Evolutionary conservation across 2,797 vertebrate species (phyloP).

Genomic region (Corythornis leucogaster): DNA sequence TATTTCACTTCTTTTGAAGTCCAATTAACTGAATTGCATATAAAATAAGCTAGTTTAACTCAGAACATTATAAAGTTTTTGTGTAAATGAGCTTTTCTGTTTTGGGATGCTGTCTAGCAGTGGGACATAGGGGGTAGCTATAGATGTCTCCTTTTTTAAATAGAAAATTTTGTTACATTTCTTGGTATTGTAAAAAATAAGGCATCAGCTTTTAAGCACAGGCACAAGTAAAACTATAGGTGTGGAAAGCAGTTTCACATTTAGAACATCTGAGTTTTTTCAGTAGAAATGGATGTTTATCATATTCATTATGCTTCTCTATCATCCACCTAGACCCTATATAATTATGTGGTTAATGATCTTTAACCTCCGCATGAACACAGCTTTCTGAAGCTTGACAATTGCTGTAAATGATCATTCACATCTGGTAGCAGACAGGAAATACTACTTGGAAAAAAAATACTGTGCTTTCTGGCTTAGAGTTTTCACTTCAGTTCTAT

Average conservation of each 20-base stretch:
- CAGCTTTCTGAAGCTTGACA: conserved; percentile 31
- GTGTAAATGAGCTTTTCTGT: background rate
- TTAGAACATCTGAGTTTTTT: conserved; percentile 1
- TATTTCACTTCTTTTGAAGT: conserved; percentile 13
- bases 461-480: background rate
- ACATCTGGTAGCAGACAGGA: background rate
- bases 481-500: background rate
- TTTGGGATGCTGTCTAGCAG: background rate
- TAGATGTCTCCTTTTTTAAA: background rate
- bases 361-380: conserved; percentile 63
- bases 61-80: background rate
- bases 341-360: conserved; percentile 65
- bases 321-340: conserved; percentile 50
- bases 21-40: background rate
- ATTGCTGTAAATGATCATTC: conserved; percentile 49
- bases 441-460: background rate
- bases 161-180: background rate
- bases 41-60: background rate
- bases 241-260: background rate
- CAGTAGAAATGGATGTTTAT: conserved; percentile 40
- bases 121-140: background rate
- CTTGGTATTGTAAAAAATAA: background rate
- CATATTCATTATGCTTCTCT: conserved; percentile 29
- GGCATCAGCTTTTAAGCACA: background rate
- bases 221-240: background rate